Conservation (phyloP, 1,140 invertebrate genomes). For the Dryas iulia region DNA sequence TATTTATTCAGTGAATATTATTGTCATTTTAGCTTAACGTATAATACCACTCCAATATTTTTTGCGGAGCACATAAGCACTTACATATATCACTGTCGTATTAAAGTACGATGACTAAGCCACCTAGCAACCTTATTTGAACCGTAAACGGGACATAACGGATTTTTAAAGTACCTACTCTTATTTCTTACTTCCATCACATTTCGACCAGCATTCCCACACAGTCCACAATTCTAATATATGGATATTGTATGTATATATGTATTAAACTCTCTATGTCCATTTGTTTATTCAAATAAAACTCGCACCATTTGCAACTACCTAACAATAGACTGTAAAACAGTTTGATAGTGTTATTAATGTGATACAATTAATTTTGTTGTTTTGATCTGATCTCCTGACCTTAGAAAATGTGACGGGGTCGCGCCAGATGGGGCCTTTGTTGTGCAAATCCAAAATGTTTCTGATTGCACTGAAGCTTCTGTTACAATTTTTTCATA, state of each 20-base stretch:
- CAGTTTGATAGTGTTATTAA: constrained; percentile 50
- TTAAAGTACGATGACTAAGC: not conserved
- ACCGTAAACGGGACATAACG: constrained; percentile 30
- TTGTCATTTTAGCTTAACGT: no score
- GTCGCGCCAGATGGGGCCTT: not conserved
- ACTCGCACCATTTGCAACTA: constrained; percentile 40
- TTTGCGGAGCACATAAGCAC: not conserved
- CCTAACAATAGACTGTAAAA: constrained; percentile 49
- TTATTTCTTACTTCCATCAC: not conserved
- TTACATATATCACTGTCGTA: not conserved
- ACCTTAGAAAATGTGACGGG: constrained; percentile 13
- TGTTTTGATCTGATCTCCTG: constrained; percentile 11
- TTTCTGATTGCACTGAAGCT: not conserved
- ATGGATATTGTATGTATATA: constrained; percentile 20
- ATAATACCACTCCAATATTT: not conserved
- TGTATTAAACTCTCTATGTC: constrained; percentile 29
- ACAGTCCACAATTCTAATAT: constrained; percentile 2
- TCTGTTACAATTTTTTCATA: no score
- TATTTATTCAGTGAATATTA: no score
- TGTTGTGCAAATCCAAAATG: not conserved
- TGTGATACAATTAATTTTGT: constrained; percentile 21
- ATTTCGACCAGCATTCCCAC: constrained; percentile 36
- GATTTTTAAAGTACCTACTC: constrained; percentile 5
- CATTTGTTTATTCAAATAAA: constrained; percentile 39
- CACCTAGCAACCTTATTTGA: not conserved